phyloP scores from a whole-genome alignment of 2,888 invertebrate species.

The Lepidocyrtinus sp. region DNA sequence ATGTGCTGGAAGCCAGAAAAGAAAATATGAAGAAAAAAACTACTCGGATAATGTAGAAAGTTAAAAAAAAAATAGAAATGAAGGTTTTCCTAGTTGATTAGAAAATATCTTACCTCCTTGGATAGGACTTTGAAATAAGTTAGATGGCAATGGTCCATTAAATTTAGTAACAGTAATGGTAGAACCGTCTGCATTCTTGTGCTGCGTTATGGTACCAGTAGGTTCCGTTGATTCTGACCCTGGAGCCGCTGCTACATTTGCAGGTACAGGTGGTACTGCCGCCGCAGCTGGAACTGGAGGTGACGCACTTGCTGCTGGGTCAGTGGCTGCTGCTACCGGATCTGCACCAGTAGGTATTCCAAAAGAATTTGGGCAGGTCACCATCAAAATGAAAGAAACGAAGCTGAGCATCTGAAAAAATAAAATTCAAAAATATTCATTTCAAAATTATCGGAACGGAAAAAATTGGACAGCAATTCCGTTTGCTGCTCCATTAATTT shows the following conservation, averaged over 20 bases:
- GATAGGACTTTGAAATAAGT: slow-evolving; percentile 36
- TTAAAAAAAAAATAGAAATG: too few relatives aligned
- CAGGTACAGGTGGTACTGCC: background rate
- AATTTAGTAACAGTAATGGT: slow-evolving; percentile 58
- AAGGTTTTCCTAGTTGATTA: too few relatives aligned
- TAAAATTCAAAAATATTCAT: background rate
- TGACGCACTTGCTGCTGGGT: slow-evolving; percentile 18
- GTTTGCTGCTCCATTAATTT: too few relatives aligned
- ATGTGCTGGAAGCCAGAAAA: too few relatives aligned
- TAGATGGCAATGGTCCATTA: slow-evolving; percentile 60
- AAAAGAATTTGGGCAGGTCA: background rate
- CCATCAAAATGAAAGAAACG: background rate
- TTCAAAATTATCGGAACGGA: too few relatives aligned
- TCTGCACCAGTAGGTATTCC: background rate
- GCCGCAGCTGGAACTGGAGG: slow-evolving; percentile 1
- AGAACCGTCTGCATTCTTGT: slow-evolving; percentile 62
- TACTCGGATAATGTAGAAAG: too few relatives aligned
- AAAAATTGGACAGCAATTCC: too few relatives aligned
- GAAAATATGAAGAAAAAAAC: background rate
- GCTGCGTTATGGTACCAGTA: slow-evolving; percentile 51
- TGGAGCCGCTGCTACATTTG: background rate
- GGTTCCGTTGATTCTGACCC: background rate
- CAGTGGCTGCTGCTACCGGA: slow-evolving; percentile 15
- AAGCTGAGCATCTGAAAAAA: background rate
- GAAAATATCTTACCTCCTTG: too few relatives aligned